Base-by-base conservation (phyloP, 2,888 invertebrate genomes). In the Thera obeliscata region DNA sequence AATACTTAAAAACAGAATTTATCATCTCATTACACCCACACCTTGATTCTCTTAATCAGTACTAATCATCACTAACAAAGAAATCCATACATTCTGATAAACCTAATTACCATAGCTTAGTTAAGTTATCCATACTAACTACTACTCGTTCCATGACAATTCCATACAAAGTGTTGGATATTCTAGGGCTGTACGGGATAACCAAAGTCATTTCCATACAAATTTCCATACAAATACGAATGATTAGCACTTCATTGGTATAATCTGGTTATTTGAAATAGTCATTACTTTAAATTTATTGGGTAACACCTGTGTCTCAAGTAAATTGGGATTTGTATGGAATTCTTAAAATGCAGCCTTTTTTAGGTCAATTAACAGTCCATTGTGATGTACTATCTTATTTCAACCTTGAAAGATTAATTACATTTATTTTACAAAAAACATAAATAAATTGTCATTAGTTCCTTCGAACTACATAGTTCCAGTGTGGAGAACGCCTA, bases 261-360 rank as follows among this genome's bases (percentile, higher is more conserved):
- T 75, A 74, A 75, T 74, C 72, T 72, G 71, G 72, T 74, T 75
- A 71, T 75, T 72, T 65, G 67, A 70, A 74, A 73, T 69, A 62
- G 67, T 65, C 66, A 70, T 75, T 72, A 66, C 69, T 43, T 54
- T 61, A 70, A 67, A 74, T 74, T 74, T 75, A 75, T 74, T 64
- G 64, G 11, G 49, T 68, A 69, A 69, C 72, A 72, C 69, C 69
- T 72, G 72, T 67, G 72, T 69, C 35, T 66, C 46, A 66, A 56
- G 60, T 63, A 66, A 66, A 43, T 43, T 54, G 35, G 62, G 56
- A 41, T 66, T 59, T 60, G 50, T 63, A 63, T 56, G 59, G 60
- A 63, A 63, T 69, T 62, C n/a, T 12, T 60, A 46, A 35, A 11
- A 66, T 66, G 52, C 50, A 46, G 59, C 61, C 56, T 52, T 66